Evolutionary conservation across 1,140 invertebrate species (phyloP).

Genomic region (Drosophila kurseongensis): DNA sequence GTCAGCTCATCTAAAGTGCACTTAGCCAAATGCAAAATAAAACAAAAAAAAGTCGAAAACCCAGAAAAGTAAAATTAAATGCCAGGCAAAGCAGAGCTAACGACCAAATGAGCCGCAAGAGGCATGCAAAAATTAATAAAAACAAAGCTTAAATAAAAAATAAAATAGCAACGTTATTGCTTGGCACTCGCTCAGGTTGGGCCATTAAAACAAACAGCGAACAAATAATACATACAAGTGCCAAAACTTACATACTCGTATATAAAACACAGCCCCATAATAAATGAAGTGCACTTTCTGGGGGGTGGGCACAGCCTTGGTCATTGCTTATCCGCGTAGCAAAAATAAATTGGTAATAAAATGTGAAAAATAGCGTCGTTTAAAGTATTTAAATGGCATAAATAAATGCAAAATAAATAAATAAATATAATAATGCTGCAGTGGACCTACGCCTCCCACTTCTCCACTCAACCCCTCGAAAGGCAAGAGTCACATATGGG

Average conservation of each 20-base stretch:
- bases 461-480: not conserved
- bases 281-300: slow-evolving; percentile 51
- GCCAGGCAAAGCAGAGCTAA: slow-evolving; percentile 38
- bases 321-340: slow-evolving; percentile 31
- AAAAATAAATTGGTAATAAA: slow-evolving; percentile 81
- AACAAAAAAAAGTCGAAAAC: slow-evolving; percentile 37
- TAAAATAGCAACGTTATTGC: slow-evolving; percentile 8
- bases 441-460: slow-evolving; percentile 7
- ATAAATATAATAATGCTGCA: slow-evolving; percentile 73
- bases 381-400: slow-evolving; percentile 77
- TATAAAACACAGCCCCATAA: slow-evolving; percentile 40
- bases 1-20: slow-evolving; percentile 66
- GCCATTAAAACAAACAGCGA: slow-evolving; percentile 70
- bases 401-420: slow-evolving; percentile 80
- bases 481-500: slow-evolving; percentile 44
- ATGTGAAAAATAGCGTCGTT: slow-evolving; percentile 78
- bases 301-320: slow-evolving; percentile 7
- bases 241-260: not conserved
- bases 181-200: slow-evolving; percentile 37
- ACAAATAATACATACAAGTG: slow-evolving; percentile 49
- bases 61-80: slow-evolving; percentile 68
- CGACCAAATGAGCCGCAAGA: slow-evolving; percentile 50
- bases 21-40: slow-evolving; percentile 65
- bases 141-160: slow-evolving; percentile 15
- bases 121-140: slow-evolving; percentile 40